Percentiles rank a stretch among this genome's conserved stretches.
Conservation (phyloP, 1,140 invertebrate genomes). For the Lamellibrachia luymesi region DNA sequence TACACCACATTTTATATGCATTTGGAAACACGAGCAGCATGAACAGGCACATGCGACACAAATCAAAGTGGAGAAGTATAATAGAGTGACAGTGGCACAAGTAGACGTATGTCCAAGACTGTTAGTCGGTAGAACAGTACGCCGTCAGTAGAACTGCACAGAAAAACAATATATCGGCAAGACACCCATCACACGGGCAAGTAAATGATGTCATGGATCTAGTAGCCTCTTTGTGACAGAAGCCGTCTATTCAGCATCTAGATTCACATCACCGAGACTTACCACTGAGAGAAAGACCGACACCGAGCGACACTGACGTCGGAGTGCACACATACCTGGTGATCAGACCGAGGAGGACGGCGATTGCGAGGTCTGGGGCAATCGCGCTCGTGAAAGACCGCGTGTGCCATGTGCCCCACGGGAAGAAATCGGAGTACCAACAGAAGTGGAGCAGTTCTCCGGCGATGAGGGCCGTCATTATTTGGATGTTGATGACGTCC, state of each 20-base stretch:
- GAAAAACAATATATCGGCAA: too few species aligned
- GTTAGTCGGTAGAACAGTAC: too few species aligned
- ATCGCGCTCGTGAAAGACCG: neutral
- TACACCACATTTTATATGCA: too few species aligned
- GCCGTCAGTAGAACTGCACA: too few species aligned
- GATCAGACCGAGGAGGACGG: neutral
- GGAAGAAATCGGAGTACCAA: neutral
- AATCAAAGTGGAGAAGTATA: too few species aligned
- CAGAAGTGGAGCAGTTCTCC: neutral
- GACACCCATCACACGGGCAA: too few species aligned
- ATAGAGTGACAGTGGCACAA: too few species aligned
- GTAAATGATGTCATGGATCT: neutral
- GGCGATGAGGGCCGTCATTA: neutral
- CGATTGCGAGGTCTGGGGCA: neutral
- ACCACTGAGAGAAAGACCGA: neutral
- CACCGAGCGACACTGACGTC: neutral
- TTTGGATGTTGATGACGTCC: neutral
- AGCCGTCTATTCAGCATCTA: neutral
- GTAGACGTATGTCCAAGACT: too few species aligned
- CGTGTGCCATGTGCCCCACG: neutral
- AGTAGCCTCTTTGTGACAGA: neutral
- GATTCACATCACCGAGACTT: neutral
- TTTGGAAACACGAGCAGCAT: too few species aligned
- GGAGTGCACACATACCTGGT: neutral
- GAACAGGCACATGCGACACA: too few species aligned